Evolutionary conservation across 2,888 invertebrate species (phyloP).

Genomic region (Blera fallax): DNA sequence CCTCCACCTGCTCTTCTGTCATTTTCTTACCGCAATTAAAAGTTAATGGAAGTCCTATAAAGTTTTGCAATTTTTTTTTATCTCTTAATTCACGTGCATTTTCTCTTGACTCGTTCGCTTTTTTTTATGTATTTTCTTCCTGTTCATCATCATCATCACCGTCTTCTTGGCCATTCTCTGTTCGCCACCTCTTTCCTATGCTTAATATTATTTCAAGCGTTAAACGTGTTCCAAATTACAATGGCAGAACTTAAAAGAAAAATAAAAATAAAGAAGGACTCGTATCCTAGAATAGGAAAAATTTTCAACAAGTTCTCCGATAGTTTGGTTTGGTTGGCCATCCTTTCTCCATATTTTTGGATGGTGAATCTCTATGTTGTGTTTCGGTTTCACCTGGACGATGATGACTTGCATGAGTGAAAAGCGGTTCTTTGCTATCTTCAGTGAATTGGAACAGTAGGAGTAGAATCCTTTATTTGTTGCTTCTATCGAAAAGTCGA

Average conservation of each 20-base stretch:
- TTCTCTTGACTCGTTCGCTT: background rate
- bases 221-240: conserved; percentile 74
- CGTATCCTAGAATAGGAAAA: conserved; percentile 10
- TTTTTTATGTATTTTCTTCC: conserved; percentile 11
- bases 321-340: background rate
- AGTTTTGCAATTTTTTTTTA: conserved; percentile 45
- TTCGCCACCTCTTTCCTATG: conserved; percentile 52
- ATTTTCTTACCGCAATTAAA: conserved; percentile 71
- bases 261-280: background rate
- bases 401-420: conserved; percentile 64
- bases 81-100: conserved; percentile 55
- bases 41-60: conserved; percentile 72
- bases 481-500: conserved; percentile 50
- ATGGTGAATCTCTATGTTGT: conserved; percentile 24
- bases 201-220: conserved; percentile 73
- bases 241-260: conserved; percentile 21
- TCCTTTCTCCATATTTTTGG: conserved; percentile 27
- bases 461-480: conserved; percentile 49
- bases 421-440: conserved; percentile 48
- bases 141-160: conserved; percentile 47
- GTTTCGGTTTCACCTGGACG: conserved; percentile 57
- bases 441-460: conserved; percentile 48
- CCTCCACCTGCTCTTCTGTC: background rate
- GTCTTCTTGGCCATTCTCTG: conserved; percentile 51
- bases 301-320: conserved; percentile 55